phyloP scores from a whole-genome alignment of 2,113 vertebrate genomes.

The Rhinopomastus cyanomelas region DNA sequence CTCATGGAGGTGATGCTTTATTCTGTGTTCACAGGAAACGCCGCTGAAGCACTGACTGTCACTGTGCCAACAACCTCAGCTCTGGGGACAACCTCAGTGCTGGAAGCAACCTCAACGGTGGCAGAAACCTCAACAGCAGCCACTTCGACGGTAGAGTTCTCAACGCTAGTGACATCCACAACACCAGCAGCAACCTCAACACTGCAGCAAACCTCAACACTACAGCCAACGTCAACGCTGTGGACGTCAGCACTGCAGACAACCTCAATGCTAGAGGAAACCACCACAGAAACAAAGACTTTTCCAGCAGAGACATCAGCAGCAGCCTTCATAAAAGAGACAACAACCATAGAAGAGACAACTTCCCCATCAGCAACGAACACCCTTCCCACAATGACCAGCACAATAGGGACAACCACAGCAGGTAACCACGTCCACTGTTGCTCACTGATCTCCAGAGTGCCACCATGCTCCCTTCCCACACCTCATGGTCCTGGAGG shows the following conservation, averaged over 20 bases:
- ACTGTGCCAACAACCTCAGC: rapidly evolving
- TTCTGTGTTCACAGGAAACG: neutral
- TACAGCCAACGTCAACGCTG: too few species aligned
- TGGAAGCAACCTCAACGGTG: rapidly evolving
- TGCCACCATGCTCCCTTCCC: neutral
- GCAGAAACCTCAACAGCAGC: neutral
- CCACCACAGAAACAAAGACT: rapidly evolving
- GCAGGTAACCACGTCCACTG: neutral
- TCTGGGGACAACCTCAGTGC: rapidly evolving
- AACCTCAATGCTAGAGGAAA: rapidly evolving
- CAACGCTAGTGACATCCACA: too few species aligned
- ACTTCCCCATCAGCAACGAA: rapidly evolving
- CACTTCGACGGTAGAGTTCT: too few species aligned
- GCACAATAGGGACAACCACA: neutral
- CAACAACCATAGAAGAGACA: rapidly evolving
- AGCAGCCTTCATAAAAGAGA: rapidly evolving
- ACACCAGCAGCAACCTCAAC: too few species aligned
- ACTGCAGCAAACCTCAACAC: too few species aligned
- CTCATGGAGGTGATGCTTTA: neutral
- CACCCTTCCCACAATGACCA: rapidly evolving
- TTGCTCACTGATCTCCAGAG: neutral
- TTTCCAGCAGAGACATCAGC: rapidly evolving
- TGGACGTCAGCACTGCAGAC: rapidly evolving
- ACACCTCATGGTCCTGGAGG: neutral
- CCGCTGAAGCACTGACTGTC: rapidly evolving